Percentiles rank a stretch among this genome's conserved stretches.
These are phyloP conservation scores for Pseudois nayaur DNA, from an alignment of 2,113 vertebrate genomes.

Conservation along the genomic window DNA sequence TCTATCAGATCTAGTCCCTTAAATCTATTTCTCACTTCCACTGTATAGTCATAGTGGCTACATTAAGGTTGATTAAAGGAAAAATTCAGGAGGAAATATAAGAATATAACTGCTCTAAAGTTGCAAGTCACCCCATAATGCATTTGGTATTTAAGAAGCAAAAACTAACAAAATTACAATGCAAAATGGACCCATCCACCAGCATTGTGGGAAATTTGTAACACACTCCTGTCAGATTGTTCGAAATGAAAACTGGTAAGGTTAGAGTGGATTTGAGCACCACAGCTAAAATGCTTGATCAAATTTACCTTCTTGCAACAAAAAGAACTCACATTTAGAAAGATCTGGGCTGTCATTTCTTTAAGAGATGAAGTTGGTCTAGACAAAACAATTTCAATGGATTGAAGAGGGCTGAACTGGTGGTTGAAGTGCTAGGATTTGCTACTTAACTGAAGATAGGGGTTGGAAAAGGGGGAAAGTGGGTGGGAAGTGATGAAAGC, in stretches of 20 bases:
- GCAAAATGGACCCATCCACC: background rate
- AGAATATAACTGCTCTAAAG: background rate
- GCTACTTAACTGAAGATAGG: background rate
- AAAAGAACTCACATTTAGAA: background rate
- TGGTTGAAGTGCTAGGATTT: background rate
- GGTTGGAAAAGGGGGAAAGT: accelerated
- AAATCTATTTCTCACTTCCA: no score
- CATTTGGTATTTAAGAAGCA: background rate
- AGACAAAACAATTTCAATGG: background rate
- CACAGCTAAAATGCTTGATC: background rate
- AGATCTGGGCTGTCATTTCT: background rate
- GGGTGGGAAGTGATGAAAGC: background rate
- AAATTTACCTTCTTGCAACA: background rate
- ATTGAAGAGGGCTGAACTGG: background rate
- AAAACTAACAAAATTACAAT: background rate
- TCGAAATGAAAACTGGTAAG: background rate
- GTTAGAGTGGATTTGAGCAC: background rate
- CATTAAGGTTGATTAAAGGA: conserved; percentile 1
- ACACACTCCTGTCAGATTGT: background rate
- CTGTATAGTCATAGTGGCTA: no score
- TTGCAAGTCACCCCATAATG: background rate
- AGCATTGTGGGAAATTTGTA: background rate
- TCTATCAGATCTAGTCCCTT: no score
- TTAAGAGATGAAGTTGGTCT: background rate
- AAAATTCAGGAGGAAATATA: background rate